Evolutionary conservation across 2,113 vertebrate genomes (phyloP), one percentile per base, ranked within the genome.

Genomic region (Bombycilla garrulus): DNA sequence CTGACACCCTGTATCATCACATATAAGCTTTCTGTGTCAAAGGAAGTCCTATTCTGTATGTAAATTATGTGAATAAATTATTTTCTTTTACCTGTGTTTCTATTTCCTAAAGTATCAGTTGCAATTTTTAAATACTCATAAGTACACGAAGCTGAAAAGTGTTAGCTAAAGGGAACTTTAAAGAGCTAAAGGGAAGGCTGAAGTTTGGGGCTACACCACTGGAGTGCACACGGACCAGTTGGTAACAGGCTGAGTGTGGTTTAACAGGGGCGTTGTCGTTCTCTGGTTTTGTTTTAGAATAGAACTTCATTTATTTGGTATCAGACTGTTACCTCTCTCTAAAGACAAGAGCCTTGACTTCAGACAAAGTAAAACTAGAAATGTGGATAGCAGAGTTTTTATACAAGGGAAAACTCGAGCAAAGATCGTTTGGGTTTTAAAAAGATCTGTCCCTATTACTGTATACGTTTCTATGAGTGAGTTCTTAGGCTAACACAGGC

Each of bases 31-130:
- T 97, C 92, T 95, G 72, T 97, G 97, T 95, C 95, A 97, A 96
- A 97, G 96, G 95, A 97, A 97, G 81, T 94, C 53, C 62, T 95
- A 69, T 95, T 93, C 91, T 95, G 50, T 91, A 87, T 98, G 95
- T 97, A 97, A 96, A 97, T 97, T 95, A 96, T 97, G 96, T 98
- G 91, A 98, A 98, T 98, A 98, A 97, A 96, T 93, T 96, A 95
- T 98, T 98, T 98, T 98, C 80, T 97, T 97, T n/a, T 74, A 94
- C 50, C 81, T 71, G 4, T 79, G 31, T 86, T 86, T 71, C 38
- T 6, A 0, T 92, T 62, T 83, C 42, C 91, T 64, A 17, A 42
- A n/a, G 1, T 64, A n/a, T 51, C 33, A 12, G 6, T 18, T 84
- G 31, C 25, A 10, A 6, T 31, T 80, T 79, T 70, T 26, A 65